Conservation (phyloP, 2,888 invertebrate genomes). For the Camponotus fellah region DNA sequence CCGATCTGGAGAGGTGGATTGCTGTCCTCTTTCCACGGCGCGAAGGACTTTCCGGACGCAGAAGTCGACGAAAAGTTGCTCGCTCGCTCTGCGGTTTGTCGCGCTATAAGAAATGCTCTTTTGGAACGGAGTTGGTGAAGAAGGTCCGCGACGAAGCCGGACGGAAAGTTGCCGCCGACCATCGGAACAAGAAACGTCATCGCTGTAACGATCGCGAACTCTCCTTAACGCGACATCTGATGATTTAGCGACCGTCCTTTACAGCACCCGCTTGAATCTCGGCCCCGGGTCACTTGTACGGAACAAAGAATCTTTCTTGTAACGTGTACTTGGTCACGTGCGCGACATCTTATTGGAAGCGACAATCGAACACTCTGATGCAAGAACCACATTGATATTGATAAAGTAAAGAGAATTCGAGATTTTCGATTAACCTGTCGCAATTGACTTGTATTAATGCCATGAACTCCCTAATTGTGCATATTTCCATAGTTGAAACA, state of each 20-base stretch:
- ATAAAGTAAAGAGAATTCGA: neutral
- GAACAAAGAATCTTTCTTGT: constrained; percentile 56
- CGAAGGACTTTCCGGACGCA: constrained; percentile 28
- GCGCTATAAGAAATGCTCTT: constrained; percentile 45
- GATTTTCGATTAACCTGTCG: constrained; percentile 32
- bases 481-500: neutral
- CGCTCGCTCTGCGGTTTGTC: constrained; percentile 47
- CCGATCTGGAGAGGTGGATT: constrained; percentile 26
- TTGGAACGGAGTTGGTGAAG: constrained; percentile 27
- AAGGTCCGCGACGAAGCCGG: constrained; percentile 41
- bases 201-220: constrained; percentile 49
- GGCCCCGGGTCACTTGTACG: neutral
- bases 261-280: constrained; percentile 41
- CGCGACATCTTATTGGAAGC: constrained; percentile 31
- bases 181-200: constrained; percentile 55
- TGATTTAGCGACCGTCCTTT: constrained; percentile 54
- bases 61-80: constrained; percentile 51
- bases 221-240: constrained; percentile 46
- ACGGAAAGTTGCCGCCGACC: constrained; percentile 57
- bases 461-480: neutral
- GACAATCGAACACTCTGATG: constrained; percentile 41
- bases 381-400: constrained; percentile 39
- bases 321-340: constrained; percentile 36
- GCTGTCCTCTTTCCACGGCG: constrained; percentile 33
- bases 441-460: constrained; percentile 8